Evolutionary conservation across 2,888 invertebrate species (phyloP), one percentile per base, ranked within the genome.

Genomic region (Drosophila prolongata): DNA sequence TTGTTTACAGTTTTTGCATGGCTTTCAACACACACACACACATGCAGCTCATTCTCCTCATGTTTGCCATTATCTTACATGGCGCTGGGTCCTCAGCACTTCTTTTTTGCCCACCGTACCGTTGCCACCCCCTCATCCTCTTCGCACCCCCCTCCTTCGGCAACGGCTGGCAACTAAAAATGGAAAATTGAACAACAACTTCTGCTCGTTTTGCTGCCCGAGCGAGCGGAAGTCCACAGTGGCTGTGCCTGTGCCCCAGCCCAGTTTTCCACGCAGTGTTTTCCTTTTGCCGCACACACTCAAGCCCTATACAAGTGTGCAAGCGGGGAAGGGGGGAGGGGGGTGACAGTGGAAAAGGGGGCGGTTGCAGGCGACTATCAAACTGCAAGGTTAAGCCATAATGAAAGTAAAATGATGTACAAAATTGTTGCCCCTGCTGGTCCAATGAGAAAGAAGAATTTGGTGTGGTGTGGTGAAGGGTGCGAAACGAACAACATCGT

Each of bases 181-280:
- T 87, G 90, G 88, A 81, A 90, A 90, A 89, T 90, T 90, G 78
- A 90, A 90, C 87, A 90, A 85, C 89, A 90, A 86, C 87, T 89
- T 89, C 90, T 89, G 89, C 90, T 89, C 90, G 89, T 89, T 89
- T 90, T 89, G 79, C 80, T 90, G 87, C 90, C 87, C 75, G 90
- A 90, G 87, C 89, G 79, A 83, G 90, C 83, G 89, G 90, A 90
- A 90, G 83, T 55, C 59, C 65, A 54, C 53, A 69, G 57, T 46
- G 40, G 16, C 64, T 50, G 37, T 46, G 49, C 58, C 56, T 44
- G 40, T 40, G 58, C 67, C 66, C 37, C 64, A 37, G 55, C 35
- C 69, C 56, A 49, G 34, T 65, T 64, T 64, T 58, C 61, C 61
- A 67, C 60, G 61, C 61, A 73, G 64, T 76, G 76, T 76, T 71